Evolutionary conservation across 2,888 invertebrate species (phyloP), one percentile per base, ranked within the genome.

Genomic region (Caradrina clavipalpis): DNA sequence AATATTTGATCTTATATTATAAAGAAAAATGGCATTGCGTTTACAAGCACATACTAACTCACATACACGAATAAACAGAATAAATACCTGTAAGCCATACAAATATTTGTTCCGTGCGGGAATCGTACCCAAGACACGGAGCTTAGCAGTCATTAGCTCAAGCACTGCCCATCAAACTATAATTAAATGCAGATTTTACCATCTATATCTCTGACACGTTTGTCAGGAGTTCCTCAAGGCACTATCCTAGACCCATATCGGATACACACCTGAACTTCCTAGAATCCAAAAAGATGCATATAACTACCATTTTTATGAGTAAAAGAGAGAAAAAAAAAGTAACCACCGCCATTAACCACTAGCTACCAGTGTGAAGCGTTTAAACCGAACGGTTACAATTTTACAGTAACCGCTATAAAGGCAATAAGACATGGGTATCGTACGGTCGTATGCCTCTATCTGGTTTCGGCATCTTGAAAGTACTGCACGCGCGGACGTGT

Each of bases 401-500:
- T 89, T 85, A 90, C 91, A 89, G 90, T 87, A 87, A 87, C 80
- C 77, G 78, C 85, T 83, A 78, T 87, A 39, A 84, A 87, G 70
- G 86, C 83, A 76, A 84, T 86, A 86, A 86, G 80, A 72, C 81
- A 83, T 83, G 73, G 83, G 85, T 84, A 81, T 83, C 80, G 80
- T 87, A 84, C 82, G 84, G 80, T 82, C 89, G 90, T 67, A 68
- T 67, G 68, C 88, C 88, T 79, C 68, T 76, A 95, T 95, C 95
- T 81, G 50, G 73, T 75, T 83, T 83, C 84, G 84, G 84, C 84
- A 84, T 84, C 84, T 94, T 88, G 76, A 94, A 94, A 94, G 94
- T 88, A 78, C 80, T 78, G 83, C 82, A 80, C 81, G 73, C 76
- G 79, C 65, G 87, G 88, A 93, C 94, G 92, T 94, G 93, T 92